These are phyloP conservation scores for Onychomys arenicola DNA, from an alignment of 2,797 vertebrate genomes.

Conservation along the genomic window DNA sequence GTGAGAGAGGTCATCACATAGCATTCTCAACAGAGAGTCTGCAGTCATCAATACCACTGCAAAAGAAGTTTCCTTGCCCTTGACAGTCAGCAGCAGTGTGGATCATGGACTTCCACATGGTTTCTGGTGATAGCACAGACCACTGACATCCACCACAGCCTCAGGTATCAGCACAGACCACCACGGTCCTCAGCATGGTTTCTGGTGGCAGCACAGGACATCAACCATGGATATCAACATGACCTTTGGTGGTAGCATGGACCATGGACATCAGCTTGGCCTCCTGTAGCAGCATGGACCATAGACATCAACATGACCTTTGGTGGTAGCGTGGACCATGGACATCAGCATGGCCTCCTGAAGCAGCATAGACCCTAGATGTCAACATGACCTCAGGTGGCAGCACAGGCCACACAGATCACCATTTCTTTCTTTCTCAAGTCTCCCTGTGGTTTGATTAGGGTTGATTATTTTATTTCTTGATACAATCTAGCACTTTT, in stretches of 20 bases:
- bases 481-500: constrained; percentile 31
- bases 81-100: background rate
- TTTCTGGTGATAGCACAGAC: background rate
- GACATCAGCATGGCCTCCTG: background rate
- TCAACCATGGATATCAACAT: background rate
- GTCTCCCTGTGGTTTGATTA: background rate
- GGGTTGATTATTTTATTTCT: constrained; percentile 34
- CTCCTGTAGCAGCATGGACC: background rate
- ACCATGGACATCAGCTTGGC: background rate
- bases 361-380: background rate
- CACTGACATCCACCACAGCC: background rate
- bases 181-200: background rate
- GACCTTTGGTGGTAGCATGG: background rate
- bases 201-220: background rate
- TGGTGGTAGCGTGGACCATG: background rate
- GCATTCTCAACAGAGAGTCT: background rate
- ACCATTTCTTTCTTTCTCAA: background rate
- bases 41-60: background rate
- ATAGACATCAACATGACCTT: background rate
- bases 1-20: background rate
- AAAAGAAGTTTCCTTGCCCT: background rate
- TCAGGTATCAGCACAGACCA: background rate
- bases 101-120: background rate
- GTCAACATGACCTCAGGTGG: background rate
- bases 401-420: background rate